Percentiles rank a stretch among this genome's conserved stretches.
Evolutionary conservation across 2,888 invertebrate species (phyloP).

Genomic region (Synergus laeviventris): DNA sequence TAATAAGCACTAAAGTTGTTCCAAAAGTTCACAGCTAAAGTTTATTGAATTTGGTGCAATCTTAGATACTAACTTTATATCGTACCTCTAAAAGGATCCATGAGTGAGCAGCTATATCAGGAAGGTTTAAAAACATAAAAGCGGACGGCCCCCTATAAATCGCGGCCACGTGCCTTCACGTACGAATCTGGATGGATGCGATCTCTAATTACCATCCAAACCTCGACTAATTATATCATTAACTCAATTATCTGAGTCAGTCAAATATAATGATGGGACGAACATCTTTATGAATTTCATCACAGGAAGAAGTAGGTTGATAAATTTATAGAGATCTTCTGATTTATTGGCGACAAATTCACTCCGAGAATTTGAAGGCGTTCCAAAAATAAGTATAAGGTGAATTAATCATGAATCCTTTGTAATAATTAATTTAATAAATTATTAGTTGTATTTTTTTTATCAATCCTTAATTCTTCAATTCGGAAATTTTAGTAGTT

Average conservation of each 20-base stretch:
- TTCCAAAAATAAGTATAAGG: neutral
- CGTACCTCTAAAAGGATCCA: neutral
- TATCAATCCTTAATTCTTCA: no score
- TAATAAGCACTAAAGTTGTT: no score
- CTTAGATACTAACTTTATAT: no score
- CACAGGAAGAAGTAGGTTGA: neutral
- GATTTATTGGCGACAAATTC: neutral
- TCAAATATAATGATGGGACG: conserved; percentile 30
- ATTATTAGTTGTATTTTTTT: no score
- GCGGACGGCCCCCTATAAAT: conserved; percentile 5
- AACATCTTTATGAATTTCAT: conserved; percentile 10
- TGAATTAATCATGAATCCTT: no score
- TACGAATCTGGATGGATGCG: conserved; percentile 49
- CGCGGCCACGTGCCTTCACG: conserved; percentile 61
- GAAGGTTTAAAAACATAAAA: conserved; percentile 43
- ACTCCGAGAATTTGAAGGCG: neutral
- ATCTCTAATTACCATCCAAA: conserved; percentile 65
- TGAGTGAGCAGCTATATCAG: conserved; percentile 49
- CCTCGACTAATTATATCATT: conserved; percentile 69
- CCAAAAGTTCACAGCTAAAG: no score
- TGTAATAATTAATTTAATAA: no score
- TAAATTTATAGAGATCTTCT: neutral
- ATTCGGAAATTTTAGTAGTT: no score
- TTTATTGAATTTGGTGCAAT: no score
- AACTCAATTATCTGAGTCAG: conserved; percentile 65